Evolutionary conservation across 2,113 vertebrate species (phyloP), one percentile per base, ranked within the genome.

Genomic region (Arothron firmamentum): DNA sequence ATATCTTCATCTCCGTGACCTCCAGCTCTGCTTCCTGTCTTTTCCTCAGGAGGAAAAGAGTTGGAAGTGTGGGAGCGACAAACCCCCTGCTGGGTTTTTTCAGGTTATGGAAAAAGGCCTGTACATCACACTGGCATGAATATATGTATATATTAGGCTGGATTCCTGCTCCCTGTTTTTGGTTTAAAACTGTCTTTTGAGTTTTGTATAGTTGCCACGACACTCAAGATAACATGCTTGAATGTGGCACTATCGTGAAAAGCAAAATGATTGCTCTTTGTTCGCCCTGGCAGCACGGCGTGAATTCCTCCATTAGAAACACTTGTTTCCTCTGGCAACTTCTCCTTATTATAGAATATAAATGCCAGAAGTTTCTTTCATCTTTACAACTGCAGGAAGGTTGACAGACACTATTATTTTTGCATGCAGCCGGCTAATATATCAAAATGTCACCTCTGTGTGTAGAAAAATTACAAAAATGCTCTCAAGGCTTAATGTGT

Each of bases 191-290:
- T 51, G 8, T 57, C 52, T 75, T 61, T 34, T 48, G 17, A 52
- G 65, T 52, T 72, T 55, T 65, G 17, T 78, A 56, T 63, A 55
- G 78, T 85, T 87, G 48, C 82, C 73, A 82, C 80, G 80, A 75
- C 67, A 66, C 17, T 49, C 14, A 18, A 48, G 57, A 25, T 23
- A 19, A 62, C 34, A 45, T 51, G 54, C 25, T 43, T 67, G 21
- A 7, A 6, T 58, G 60, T 47, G 59, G 46, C 53, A 47, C 52
- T 31, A 54, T 54, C 13, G 2, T 28, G 34, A 62, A 2, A 47
- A 8, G 13, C 6, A 62, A 19, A 77, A 53, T 65, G 19, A 41
- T 61, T 62, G 19, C 13, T 38, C 25, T 70, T 41, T 62, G 48
- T 61, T 70, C 61, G 38, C 23, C 70, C 50, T 77, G 46, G 28